phyloP scores from a whole-genome alignment of 2,888 invertebrate genomes.

The Deilephila porcellus region DNA sequence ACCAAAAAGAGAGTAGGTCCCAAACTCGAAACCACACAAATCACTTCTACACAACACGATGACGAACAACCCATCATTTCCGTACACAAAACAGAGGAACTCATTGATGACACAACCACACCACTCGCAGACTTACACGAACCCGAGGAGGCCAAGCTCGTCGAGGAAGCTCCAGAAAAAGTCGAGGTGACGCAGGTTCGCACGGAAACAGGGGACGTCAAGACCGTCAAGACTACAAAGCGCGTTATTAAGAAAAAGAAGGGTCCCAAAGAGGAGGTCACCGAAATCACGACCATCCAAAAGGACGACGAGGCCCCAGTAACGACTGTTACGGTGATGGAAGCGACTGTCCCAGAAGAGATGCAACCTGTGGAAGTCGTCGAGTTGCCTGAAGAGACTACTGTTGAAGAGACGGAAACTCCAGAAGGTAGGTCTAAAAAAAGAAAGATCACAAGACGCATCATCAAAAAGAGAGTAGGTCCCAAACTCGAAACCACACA shows the following conservation, averaged over 20 bases:
- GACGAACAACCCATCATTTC: conserved; percentile 56
- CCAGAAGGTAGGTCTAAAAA: conserved; percentile 38
- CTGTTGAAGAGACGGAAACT: conserved; percentile 36
- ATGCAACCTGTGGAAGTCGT: conserved; percentile 67
- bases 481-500: conserved; percentile 62
- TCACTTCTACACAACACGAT: conserved; percentile 35
- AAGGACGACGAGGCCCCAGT: conserved; percentile 47
- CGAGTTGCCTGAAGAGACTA: conserved; percentile 49
- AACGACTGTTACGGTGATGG: conserved; percentile 40
- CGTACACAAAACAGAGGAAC: conserved; percentile 47
- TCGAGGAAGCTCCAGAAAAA: conserved; percentile 1
- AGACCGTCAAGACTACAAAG: conserved; percentile 49
- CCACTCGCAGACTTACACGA: conserved; percentile 32
- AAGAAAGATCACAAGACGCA: conserved; percentile 51
- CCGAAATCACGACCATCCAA: conserved; percentile 60
- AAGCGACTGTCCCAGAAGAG: conserved; percentile 44
- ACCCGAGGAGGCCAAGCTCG: background rate
- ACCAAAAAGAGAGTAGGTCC: conserved; percentile 50
- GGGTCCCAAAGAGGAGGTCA: conserved; percentile 59
- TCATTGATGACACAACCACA: conserved; percentile 50
- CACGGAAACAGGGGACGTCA: background rate
- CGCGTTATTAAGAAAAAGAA: conserved; percentile 55
- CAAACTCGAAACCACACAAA: conserved; percentile 43
- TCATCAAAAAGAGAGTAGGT: conserved; percentile 72
- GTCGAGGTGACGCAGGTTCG: background rate